Conservation (phyloP, 2,797 vertebrate species). For the Telmatherina bonti region DNA sequence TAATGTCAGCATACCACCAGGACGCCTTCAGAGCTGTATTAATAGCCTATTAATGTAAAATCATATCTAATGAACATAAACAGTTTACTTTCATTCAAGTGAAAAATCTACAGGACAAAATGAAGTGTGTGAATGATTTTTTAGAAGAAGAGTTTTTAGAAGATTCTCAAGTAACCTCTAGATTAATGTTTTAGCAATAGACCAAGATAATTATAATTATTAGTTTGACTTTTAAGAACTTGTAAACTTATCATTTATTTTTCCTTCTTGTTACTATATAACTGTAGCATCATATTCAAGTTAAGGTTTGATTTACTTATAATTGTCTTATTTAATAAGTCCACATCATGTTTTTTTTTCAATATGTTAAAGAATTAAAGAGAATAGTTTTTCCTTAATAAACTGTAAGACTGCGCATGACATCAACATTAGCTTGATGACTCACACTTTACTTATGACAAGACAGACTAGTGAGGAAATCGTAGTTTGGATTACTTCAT, state of each 20-base stretch:
- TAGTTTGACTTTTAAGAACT: background rate
- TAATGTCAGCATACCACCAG: constrained; percentile 1
- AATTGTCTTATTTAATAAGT: background rate
- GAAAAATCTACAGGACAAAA: background rate
- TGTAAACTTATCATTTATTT: background rate
- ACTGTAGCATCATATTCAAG: background rate
- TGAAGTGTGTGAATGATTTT: background rate
- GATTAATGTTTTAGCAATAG: background rate
- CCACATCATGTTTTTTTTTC: too few species aligned
- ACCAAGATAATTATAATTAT: background rate
- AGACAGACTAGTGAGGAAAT: background rate
- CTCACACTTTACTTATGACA: background rate
- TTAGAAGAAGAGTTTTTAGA: background rate
- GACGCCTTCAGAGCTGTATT: background rate
- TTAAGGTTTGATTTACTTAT: background rate
- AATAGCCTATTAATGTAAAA: too few species aligned
- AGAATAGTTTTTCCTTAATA: background rate
- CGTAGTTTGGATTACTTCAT: background rate
- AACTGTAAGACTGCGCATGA: background rate
- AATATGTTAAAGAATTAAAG: background rate
- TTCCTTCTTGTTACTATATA: background rate
- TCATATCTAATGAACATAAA: too few species aligned
- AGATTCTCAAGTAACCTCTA: background rate
- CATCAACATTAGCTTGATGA: background rate
- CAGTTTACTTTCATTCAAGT: background rate